Evolutionary conservation across 2,113 vertebrate species (phyloP), one percentile per base, ranked within the genome.

Genomic region (Strigops habroptila): DNA sequence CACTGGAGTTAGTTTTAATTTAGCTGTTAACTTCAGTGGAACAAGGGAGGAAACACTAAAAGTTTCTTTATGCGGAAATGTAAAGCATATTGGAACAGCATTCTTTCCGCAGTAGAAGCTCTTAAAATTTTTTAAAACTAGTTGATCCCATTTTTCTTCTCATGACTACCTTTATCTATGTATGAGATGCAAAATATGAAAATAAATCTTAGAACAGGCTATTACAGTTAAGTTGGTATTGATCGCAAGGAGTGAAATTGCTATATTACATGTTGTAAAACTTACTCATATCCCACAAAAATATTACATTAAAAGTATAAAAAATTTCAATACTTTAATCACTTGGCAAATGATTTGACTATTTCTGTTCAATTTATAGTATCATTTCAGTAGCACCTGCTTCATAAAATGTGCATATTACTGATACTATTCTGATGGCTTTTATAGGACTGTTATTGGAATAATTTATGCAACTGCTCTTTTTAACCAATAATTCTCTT

Each of bases 281-380:
- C 69, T 88, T 95, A 86, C 59, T 95, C 77, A 85, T 92, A 91
- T 73, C 51, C 80, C 91, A 93, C 87, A 82, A 95, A 97, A 96
- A 97, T 95, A 96, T 95, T 92, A 49, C 93, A 95, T 96, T 96
- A 96, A 91, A 95, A 89, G 48, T 92, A 90, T 91, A 96, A 97
- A 95, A 96, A 96, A 97, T 96, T 84, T 44, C 52, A 95, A 93
- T 84, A 73, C 60, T 96, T 96, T 95, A 96, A 96, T 97, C 96
- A 96, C 93, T 94, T 94, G 78, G 94, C 83, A 96, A 95, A 93
- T 94, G 43, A 96, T 96, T 97, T 96, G 83, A 96, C 25, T 95
- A 84, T 76, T 95, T 95, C 63, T 77, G 49, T 96, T 94, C 88
- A 96, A 97, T 96, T 96, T 96, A 89, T 96, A 86, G 44, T 73